phyloP scores from a whole-genome alignment of 2,113 vertebrate species.

The Danionella cerebrum region DNA sequence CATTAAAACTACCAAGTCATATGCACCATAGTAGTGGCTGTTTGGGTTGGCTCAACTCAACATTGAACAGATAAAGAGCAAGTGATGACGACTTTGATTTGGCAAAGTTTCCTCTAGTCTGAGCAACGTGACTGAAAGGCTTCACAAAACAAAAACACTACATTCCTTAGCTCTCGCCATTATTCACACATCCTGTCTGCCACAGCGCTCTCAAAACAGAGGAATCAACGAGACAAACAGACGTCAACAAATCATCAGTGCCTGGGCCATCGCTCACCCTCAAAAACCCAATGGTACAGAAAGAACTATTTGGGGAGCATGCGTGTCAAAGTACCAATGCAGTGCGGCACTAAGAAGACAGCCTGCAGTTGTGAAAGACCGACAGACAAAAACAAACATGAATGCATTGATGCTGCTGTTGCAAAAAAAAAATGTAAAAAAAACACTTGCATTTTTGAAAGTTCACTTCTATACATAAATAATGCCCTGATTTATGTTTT shows the following conservation, averaged over 20 bases:
- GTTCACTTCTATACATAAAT: too few relatives aligned
- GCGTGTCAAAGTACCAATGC: neutral
- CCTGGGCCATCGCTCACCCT: constrained; percentile 7
- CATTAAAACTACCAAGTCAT: too few relatives aligned
- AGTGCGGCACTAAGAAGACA: neutral
- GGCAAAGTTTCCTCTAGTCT: neutral
- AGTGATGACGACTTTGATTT: neutral
- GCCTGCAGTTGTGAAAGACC: too few relatives aligned
- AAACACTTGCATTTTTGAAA: too few relatives aligned
- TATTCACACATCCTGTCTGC: constrained; percentile 58
- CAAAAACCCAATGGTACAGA: constrained; percentile 17
- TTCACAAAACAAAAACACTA: constrained; percentile 51
- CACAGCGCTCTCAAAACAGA: constrained; percentile 49
- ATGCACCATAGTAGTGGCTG: neutral
- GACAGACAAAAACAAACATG: constrained; percentile 5
- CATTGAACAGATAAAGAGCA: neutral
- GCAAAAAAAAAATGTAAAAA: too few relatives aligned
- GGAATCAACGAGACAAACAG: constrained; percentile 62
- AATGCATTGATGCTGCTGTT: too few relatives aligned
- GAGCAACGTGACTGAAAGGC: neutral
- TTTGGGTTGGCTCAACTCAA: too few relatives aligned
- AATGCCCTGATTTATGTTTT: too few relatives aligned
- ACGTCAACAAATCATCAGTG: constrained; percentile 44
- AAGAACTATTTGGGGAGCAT: constrained; percentile 5
- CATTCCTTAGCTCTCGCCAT: constrained; percentile 58